Conservation (phyloP, 1,140 invertebrate genomes). For the Platorchestia sp. region DNA sequence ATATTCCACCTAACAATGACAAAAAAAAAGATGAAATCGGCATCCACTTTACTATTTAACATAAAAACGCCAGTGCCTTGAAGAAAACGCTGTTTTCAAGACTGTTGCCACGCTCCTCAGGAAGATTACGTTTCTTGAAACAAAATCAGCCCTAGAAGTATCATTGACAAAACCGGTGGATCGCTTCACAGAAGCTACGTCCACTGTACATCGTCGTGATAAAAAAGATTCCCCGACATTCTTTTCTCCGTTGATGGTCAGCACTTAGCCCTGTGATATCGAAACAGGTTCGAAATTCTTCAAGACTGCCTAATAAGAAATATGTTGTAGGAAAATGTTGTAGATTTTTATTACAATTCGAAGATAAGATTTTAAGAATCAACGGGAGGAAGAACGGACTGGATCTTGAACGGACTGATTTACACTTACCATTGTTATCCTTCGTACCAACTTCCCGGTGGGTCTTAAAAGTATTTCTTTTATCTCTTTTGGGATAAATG, state of each 20-base stretch:
- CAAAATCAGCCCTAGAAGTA: background rate
- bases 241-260: background rate
- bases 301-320: background rate
- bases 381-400: background rate
- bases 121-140: background rate
- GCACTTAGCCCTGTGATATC: background rate
- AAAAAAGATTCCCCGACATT: background rate
- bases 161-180: background rate
- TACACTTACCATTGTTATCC: background rate
- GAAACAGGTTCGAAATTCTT: background rate
- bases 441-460: background rate
- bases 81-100: background rate
- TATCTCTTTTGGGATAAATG: background rate
- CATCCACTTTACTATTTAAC: no score
- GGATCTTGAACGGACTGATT: no score
- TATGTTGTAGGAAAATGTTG: background rate
- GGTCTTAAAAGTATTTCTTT: background rate
- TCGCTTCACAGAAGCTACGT: background rate
- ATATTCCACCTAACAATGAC: background rate
- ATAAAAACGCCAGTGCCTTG: background rate
- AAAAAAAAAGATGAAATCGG: background rate
- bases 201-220: background rate
- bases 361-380: background rate
- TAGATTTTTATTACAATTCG: no score
- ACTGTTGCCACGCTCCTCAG: background rate